phyloP scores from a whole-genome alignment of 2,797 vertebrate species.

The Melanotaenia pygmaea region DNA sequence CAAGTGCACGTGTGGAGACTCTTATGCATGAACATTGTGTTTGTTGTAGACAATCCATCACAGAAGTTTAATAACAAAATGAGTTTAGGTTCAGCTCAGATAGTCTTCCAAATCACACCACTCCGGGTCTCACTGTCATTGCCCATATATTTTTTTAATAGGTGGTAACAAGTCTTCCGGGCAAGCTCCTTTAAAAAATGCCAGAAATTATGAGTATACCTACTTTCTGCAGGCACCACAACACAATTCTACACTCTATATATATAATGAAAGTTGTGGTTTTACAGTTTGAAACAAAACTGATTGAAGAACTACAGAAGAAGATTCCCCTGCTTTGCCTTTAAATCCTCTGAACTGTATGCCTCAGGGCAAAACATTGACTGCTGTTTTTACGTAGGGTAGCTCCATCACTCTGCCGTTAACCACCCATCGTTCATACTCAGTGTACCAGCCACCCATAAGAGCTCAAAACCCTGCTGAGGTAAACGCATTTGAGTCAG shows the following conservation, averaged over 20 bases:
- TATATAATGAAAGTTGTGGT: neutral
- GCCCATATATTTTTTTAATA: neutral
- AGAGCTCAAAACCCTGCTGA: slow-evolving; percentile 54
- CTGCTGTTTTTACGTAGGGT: slow-evolving; percentile 21
- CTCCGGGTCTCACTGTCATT: neutral
- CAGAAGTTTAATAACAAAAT: too few relatives aligned
- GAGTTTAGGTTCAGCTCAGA: too few relatives aligned
- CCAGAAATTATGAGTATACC: neutral
- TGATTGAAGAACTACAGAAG: slow-evolving; percentile 12
- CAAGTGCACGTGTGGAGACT: too few relatives aligned
- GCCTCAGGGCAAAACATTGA: slow-evolving; percentile 38
- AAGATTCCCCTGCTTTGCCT: slow-evolving; percentile 12
- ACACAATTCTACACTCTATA: neutral
- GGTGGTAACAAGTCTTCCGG: neutral
- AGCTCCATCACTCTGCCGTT: slow-evolving; percentile 52
- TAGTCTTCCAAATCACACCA: neutral
- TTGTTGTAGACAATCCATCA: too few relatives aligned
- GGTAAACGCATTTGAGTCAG: slow-evolving; percentile 23
- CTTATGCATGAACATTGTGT: too few relatives aligned
- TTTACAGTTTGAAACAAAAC: slow-evolving; percentile 22
- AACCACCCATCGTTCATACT: slow-evolving; percentile 60
- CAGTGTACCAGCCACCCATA: slow-evolving; percentile 33
- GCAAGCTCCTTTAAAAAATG: neutral
- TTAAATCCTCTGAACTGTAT: slow-evolving; percentile 23
- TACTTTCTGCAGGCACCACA: neutral